Conservation (phyloP, 2,888 invertebrate genomes). For the Stictocephala bisonia region DNA sequence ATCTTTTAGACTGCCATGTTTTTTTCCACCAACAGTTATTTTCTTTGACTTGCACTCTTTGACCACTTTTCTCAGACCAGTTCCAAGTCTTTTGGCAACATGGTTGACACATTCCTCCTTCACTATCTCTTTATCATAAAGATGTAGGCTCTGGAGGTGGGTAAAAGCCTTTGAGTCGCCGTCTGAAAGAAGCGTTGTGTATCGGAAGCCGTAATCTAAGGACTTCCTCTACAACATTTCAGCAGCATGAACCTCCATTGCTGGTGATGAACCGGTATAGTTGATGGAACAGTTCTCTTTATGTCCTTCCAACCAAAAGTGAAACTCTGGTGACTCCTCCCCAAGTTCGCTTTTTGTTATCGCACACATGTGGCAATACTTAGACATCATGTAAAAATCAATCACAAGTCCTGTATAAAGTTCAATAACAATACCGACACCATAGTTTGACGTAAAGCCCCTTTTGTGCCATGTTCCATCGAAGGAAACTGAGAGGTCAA, state of each 20-base stretch:
- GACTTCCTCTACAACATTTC: slow-evolving; percentile 41
- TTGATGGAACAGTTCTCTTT: slow-evolving; percentile 1
- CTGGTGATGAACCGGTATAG: slow-evolving; percentile 34
- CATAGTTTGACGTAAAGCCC: slow-evolving; percentile 17
- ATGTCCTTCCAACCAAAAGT: slow-evolving; percentile 14
- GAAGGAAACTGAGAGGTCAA: slow-evolving; percentile 10
- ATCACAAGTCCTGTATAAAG: slow-evolving; percentile 20
- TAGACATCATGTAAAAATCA: slow-evolving; percentile 11
- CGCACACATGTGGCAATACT: slow-evolving; percentile 21
- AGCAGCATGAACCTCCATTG: slow-evolving; percentile 42
- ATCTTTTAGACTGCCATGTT: slow-evolving; percentile 26
- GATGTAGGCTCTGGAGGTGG: slow-evolving; percentile 1
- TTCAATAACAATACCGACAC: slow-evolving; percentile 11
- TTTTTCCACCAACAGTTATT: slow-evolving; percentile 42
- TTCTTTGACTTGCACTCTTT: slow-evolving; percentile 7
- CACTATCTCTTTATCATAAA: not conserved
- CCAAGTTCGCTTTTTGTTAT: not conserved
- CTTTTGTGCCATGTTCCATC: slow-evolving; percentile 29
- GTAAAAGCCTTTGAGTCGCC: slow-evolving; percentile 39
- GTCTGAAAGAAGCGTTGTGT: slow-evolving; percentile 45
- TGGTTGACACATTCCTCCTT: slow-evolving; percentile 50
- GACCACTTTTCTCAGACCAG: slow-evolving; percentile 30
- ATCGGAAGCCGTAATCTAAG: slow-evolving; percentile 3
- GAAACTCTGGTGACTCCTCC: slow-evolving; percentile 25
- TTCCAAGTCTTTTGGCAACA: slow-evolving; percentile 41